Conservation (phyloP, 1,140 invertebrate genomes). For the Laodelphax striatellus region DNA sequence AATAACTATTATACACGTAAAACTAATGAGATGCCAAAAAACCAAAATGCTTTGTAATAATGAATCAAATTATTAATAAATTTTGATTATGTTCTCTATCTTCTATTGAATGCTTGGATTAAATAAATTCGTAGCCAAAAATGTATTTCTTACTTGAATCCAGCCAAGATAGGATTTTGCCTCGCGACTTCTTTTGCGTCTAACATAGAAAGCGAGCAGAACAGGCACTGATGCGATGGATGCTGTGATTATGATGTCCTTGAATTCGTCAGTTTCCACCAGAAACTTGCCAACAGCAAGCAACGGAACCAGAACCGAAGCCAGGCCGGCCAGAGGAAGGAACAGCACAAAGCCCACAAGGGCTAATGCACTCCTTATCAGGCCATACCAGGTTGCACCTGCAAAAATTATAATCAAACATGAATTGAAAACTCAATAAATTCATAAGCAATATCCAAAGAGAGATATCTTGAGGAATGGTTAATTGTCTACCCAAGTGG, state of each 20-base stretch:
- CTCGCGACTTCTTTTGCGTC: constrained; percentile 41
- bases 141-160: constrained; percentile 41
- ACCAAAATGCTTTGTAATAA: no score
- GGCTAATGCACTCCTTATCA: constrained; percentile 61
- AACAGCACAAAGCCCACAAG: constrained; percentile 64
- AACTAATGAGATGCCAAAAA: no score
- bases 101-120: no score
- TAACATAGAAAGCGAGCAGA: constrained; percentile 47
- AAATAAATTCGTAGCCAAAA: no score
- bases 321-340: constrained; percentile 60
- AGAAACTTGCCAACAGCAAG: constrained; percentile 53
- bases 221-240: no score
- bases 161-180: constrained; percentile 51
- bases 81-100: no score
- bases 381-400: constrained; percentile 44
- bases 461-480: no score
- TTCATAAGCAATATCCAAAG: no score
- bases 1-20: no score
- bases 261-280: not conserved
- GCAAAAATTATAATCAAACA: not conserved
- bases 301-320: constrained; percentile 57
- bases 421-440: not conserved
- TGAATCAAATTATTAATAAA: no score
- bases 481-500: no score
- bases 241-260: no score